A percentile compares a stretch with the other conserved stretches of the same genome.
Conservation (phyloP, 2,888 invertebrate species). For the Trachelus troglodyta region DNA sequence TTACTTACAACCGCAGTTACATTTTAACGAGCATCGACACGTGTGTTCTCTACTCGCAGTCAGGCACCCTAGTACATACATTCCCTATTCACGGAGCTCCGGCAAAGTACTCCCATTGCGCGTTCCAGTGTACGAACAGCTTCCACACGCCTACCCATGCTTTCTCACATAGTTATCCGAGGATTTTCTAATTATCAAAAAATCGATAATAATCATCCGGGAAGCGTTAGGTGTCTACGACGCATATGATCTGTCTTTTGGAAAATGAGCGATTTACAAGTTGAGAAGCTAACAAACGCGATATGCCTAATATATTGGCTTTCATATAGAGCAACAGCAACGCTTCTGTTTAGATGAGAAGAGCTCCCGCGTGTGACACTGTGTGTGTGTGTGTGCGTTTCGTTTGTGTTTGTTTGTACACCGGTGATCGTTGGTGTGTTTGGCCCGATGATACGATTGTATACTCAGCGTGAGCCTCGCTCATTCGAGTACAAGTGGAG, state of each 20-base stretch:
- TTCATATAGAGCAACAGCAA: neutral
- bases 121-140: neutral
- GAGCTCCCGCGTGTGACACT: neutral
- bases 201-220: neutral
- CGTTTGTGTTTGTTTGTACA: conserved; percentile 37
- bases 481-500: conserved; percentile 29
- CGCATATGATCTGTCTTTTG: neutral
- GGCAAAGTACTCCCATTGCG: conserved; percentile 13
- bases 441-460: conserved; percentile 51
- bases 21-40: conserved; percentile 41
- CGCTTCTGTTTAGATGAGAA: neutral
- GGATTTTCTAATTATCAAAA: neutral
- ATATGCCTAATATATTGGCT: neutral
- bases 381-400: too few relatives aligned
- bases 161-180: neutral
- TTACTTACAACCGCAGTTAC: conserved; percentile 41
- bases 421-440: conserved; percentile 48
- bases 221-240: neutral
- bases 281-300: neutral
- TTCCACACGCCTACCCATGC: neutral
- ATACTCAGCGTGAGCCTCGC: conserved; percentile 34
- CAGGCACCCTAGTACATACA: conserved; percentile 16
- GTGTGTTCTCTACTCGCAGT: conserved; percentile 15
- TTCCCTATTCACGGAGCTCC: conserved; percentile 25
- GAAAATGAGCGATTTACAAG: neutral